Percentiles rank a stretch among this genome's conserved stretches.
These are phyloP conservation scores for Dromaius novaehollandiae DNA, from an alignment of 2,113 vertebrate species.

Conservation along the genomic window DNA sequence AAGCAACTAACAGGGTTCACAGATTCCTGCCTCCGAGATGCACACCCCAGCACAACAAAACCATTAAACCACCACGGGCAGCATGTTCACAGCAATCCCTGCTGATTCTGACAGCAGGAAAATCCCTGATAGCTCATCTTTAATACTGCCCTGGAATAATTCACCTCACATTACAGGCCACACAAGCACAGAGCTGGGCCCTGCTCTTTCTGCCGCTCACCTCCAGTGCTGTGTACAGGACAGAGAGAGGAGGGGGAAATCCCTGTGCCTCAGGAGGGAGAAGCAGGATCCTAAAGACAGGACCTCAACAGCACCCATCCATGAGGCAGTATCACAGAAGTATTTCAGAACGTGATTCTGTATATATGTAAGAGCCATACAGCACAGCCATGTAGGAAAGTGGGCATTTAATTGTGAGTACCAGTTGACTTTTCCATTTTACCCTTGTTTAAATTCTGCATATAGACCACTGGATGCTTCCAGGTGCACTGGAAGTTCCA, in stretches of 20 bases:
- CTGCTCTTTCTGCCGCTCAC: not conserved
- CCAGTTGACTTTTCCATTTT: too few species aligned
- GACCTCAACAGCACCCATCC: too few species aligned
- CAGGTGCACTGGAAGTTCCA: not conserved
- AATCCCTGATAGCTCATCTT: not conserved
- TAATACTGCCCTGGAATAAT: not conserved
- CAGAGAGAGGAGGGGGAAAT: not conserved
- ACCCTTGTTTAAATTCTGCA: too few species aligned
- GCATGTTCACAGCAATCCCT: not conserved
- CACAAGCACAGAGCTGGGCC: not conserved
- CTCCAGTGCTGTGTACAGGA: too few species aligned
- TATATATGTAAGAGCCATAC: too few species aligned
- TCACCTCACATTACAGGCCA: fast-evolving
- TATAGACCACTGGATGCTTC: fast-evolving
- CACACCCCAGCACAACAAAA: not conserved
- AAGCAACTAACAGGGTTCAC: not conserved
- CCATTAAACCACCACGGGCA: not conserved
- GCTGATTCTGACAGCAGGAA: not conserved
- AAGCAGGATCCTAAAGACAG: too few species aligned
- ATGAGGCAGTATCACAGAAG: too few species aligned
- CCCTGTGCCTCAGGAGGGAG: not conserved
- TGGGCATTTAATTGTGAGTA: too few species aligned
- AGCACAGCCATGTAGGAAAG: too few species aligned
- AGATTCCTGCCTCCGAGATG: not conserved
- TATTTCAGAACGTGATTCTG: too few species aligned